Evolutionary conservation across 2,888 invertebrate species (phyloP).

Genomic region (Schizaphis graminum): DNA sequence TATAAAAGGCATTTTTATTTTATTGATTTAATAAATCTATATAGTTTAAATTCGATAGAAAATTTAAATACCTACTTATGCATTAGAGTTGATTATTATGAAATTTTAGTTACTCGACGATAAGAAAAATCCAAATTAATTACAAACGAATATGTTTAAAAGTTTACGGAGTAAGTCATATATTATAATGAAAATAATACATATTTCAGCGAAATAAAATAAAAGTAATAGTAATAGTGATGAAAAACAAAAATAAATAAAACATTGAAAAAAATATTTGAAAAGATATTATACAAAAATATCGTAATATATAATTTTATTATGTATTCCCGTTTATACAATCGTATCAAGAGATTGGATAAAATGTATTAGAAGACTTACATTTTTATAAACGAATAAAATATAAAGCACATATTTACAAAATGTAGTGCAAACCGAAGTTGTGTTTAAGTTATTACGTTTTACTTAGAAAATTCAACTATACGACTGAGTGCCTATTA

Average conservation of each 20-base stretch:
- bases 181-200: background rate
- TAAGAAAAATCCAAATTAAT: background rate
- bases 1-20: background rate
- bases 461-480: slow-evolving; percentile 21
- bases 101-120: background rate
- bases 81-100: background rate
- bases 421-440: background rate
- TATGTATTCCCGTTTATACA: background rate
- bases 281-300: background rate
- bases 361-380: background rate
- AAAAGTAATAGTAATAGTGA: background rate
- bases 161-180: background rate
- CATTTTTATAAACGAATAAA: background rate
- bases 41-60: background rate
- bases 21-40: background rate
- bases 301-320: background rate
- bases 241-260: background rate
- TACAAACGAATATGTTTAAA: background rate
- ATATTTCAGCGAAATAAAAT: background rate
- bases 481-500: background rate
- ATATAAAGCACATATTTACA: slow-evolving; percentile 17
- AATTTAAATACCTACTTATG: background rate
- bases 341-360: background rate
- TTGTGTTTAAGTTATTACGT: background rate
- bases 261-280: background rate